phyloP scores from a whole-genome alignment of 53 echinoderm and acorn worm genomes.

The Mesocentrotus franciscanus region DNA sequence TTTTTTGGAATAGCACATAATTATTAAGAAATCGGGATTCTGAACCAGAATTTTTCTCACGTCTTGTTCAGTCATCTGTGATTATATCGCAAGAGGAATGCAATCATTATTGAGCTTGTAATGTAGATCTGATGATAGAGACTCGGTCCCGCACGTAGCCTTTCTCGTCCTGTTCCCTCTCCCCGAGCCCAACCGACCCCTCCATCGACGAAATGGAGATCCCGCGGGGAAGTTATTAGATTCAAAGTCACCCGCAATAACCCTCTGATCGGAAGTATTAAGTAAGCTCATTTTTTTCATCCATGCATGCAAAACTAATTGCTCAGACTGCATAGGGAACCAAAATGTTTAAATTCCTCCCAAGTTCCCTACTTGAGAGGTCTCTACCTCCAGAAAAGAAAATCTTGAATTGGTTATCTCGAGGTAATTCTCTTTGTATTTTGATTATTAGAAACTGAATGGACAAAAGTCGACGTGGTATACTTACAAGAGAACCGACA shows the following conservation, averaged over 20 bases:
- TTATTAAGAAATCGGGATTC: neutral
- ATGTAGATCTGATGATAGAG: conserved; percentile 40
- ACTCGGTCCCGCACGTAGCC: conserved; percentile 24
- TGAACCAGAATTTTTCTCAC: neutral
- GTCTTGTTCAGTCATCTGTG: conserved; percentile 27
- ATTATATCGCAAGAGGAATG: conserved; percentile 26
- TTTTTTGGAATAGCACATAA: neutral
- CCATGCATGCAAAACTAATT: conserved; percentile 22
- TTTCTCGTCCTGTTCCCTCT: neutral
- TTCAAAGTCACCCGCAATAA: conserved; percentile 52
- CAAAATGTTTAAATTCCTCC: conserved; percentile 3
- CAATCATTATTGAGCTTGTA: conserved; percentile 28
- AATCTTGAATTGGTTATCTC: neutral
- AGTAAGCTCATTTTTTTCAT: conserved; percentile 47
- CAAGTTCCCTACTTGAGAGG: neutral
- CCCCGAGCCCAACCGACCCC: neutral
- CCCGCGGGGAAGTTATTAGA: conserved; percentile 32
- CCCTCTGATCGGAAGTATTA: conserved; percentile 58
- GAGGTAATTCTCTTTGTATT: neutral
- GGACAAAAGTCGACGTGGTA: neutral
- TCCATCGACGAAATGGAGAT: neutral
- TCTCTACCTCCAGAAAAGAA: neutral
- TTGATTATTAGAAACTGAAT: neutral
- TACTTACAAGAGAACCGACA: neutral
- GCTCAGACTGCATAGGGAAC: conserved; percentile 25